Evolutionary conservation across 2,113 vertebrate genomes (phyloP).

Genomic region (Oplegnathus fasciatus): DNA sequence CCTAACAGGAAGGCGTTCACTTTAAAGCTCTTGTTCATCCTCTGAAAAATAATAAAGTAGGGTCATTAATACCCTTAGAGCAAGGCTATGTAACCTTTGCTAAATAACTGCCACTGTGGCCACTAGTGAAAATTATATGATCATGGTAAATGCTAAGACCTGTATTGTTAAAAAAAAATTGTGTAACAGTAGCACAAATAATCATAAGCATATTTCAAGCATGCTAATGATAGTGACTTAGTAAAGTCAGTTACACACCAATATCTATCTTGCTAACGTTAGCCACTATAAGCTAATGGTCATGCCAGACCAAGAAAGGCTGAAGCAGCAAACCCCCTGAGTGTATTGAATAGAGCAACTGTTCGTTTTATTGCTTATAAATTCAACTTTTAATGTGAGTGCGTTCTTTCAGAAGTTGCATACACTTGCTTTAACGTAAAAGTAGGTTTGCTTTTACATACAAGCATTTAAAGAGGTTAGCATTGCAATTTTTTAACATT

Average conservation of each 20-base stretch:
- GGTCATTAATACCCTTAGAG: not conserved
- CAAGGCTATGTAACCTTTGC: not conserved
- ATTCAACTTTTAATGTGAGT: not conserved
- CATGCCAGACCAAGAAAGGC: not conserved
- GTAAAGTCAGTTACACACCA: not conserved
- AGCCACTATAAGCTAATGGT: not conserved
- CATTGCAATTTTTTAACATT: not conserved
- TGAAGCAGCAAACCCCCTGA: not conserved
- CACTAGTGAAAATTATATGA: not conserved
- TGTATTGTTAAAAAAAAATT: not conserved
- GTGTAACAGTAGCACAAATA: not conserved
- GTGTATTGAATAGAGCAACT: not conserved
- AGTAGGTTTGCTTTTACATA: not conserved
- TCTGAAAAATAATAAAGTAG: not conserved
- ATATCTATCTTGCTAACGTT: not conserved
- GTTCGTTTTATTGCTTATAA: not conserved
- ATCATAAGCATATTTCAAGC: not conserved
- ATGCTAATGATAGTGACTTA: not conserved
- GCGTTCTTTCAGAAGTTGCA: not conserved
- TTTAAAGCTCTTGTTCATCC: slow-evolving; percentile 8
- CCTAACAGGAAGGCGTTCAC: slow-evolving; percentile 21
- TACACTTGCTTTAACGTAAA: not conserved
- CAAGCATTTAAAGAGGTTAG: not conserved
- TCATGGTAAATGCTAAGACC: not conserved
- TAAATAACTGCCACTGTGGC: not conserved